Percentiles rank a stretch among this genome's conserved stretches.
Evolutionary conservation across 2,888 invertebrate species (phyloP).

Genomic region (Hedychridium roseum): DNA sequence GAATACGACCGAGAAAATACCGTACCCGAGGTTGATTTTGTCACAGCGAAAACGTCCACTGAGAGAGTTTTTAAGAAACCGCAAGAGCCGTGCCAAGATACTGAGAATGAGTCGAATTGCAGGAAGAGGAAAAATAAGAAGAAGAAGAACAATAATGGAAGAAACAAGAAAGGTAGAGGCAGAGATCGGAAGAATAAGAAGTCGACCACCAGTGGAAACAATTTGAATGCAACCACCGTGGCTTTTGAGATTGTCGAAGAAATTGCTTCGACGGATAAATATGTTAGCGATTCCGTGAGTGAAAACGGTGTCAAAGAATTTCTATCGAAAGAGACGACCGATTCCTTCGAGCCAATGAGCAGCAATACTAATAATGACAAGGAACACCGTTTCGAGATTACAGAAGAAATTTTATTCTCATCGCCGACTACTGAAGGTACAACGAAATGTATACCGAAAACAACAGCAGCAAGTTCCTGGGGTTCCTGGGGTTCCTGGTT

Average conservation of each 20-base stretch:
- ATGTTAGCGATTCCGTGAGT: too few species aligned
- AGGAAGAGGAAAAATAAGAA: constrained; percentile 9
- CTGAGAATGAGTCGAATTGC: constrained; percentile 1
- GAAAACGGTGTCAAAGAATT: too few species aligned
- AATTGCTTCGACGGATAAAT: background rate
- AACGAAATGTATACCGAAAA: too few species aligned
- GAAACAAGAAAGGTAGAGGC: constrained; percentile 1
- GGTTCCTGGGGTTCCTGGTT: too few species aligned
- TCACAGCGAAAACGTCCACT: constrained; percentile 2
- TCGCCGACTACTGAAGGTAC: too few species aligned
- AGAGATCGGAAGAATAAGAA: constrained; percentile 12
- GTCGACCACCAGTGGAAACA: constrained; percentile 4
- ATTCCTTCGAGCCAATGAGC: too few species aligned
- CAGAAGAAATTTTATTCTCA: too few species aligned
- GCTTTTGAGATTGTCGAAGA: constrained; percentile 1
- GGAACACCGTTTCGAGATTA: too few species aligned
- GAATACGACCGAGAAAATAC: background rate
- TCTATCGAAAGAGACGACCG: too few species aligned
- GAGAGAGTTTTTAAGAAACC: background rate
- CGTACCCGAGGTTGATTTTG: constrained; percentile 10
- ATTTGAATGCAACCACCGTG: constrained; percentile 12
- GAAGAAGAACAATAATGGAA: constrained; percentile 10
- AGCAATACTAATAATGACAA: too few species aligned
- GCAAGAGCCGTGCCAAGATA: background rate
- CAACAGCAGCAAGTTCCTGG: too few species aligned